Evolutionary conservation across 2,113 vertebrate species (phyloP), one percentile per base, ranked within the genome.

Genomic region (Galeopterus variegatus): DNA sequence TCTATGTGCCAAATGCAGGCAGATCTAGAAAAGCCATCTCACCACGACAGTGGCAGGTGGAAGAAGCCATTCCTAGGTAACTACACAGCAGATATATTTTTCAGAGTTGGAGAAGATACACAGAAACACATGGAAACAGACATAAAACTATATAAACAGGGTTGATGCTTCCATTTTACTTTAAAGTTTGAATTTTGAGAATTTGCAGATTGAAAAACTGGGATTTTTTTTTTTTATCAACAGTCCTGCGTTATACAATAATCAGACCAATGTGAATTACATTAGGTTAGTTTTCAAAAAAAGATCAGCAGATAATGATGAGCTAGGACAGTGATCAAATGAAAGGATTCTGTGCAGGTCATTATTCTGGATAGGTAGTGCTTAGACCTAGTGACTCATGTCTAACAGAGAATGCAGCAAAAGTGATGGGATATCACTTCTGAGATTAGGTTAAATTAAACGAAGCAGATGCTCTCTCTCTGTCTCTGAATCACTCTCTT

Each of bases 81-180:
- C 36, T 60, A 19, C 8, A 45, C 14, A 58, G 85, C 56, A 67
- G 67, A 41, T 18, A 41, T 85, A 69, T 65, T 92, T 76, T 58
- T 88, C 36, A 75, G 77, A 69, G 23, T 65, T 54, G 60, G 33
- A 93, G 18, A 81, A 76, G 8, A 73, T 60, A 60, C 64, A 75
- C 4, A 83, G 76, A 89, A 94, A 94, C 26, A 67, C 70, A 77
- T 91, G 72, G 65, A 81, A 94, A 77, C 11, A 80, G 60, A 91
- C 69, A 79, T 89, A 76, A 94, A 88, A 52, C 26, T 72, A 77
- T 8, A 83, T 33, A 86, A 82, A 82, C 91, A 48, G 48, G 73
- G 36, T 87, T 77, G n/a, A 64, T 80, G 36, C 17, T 87, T 83
- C 23, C 64, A 26, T 84, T 95, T 80, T 48, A 77, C 73, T 90